Evolutionary conservation across 2,888 invertebrate species (phyloP).

Genomic region (Lasioglossum lativentre): DNA sequence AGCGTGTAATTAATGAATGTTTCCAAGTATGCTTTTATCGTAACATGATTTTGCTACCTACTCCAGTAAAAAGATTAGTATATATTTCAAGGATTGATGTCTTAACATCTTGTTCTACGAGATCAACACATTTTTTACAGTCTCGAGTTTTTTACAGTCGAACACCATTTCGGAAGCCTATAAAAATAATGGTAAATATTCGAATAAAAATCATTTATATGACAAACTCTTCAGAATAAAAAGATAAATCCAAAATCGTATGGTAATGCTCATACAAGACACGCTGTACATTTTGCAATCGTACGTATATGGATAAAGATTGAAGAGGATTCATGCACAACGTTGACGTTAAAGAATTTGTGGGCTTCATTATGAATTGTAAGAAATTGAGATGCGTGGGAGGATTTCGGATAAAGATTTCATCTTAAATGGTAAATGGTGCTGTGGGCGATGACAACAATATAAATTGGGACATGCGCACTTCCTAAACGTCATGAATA

Average conservation of each 20-base stretch:
- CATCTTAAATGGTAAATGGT: constrained; percentile 5
- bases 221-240: neutral
- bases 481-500: constrained; percentile 25
- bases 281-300: neutral
- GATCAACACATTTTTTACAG: neutral
- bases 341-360: neutral
- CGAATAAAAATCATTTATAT: neutral
- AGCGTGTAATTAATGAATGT: neutral
- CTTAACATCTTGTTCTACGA: neutral
- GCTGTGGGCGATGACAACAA: constrained; percentile 20
- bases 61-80: neutral
- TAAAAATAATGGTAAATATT: neutral
- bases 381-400: constrained; percentile 33
- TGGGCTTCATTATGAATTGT: neutral
- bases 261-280: neutral
- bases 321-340: neutral
- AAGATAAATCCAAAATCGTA: neutral
- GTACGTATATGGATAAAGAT: neutral
- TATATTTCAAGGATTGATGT: neutral
- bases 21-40: neutral
- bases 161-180: neutral
- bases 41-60: too few relatives aligned
- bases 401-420: constrained; percentile 26
- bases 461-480: constrained; percentile 31
- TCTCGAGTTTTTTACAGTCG: neutral